Percentiles rank a stretch among this genome's conserved stretches.
These are phyloP conservation scores for Ramphastos sulfuratus DNA, from an alignment of 2,113 vertebrate species.

Conservation along the genomic window DNA sequence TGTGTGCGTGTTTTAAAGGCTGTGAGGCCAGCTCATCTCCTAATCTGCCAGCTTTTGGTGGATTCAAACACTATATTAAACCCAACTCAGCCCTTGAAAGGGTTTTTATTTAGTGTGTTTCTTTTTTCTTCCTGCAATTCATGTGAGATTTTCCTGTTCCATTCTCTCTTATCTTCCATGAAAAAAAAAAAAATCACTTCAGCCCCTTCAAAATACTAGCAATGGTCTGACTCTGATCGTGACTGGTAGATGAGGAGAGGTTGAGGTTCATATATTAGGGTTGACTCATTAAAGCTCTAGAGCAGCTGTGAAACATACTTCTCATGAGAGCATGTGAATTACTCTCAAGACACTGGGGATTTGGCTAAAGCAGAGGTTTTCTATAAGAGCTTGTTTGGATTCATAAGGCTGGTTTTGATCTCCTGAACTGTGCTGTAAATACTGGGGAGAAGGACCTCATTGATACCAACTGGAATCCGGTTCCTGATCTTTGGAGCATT, in stretches of 20 bases:
- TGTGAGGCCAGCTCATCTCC: background rate
- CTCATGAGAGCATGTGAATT: background rate
- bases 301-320: background rate
- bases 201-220: background rate
- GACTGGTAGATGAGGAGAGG: background rate
- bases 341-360: background rate
- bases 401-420: background rate
- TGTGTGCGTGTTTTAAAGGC: background rate
- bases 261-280: background rate
- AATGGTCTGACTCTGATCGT: background rate
- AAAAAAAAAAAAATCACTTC: background rate
- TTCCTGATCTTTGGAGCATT: background rate
- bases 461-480: background rate
- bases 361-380: background rate
- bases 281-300: background rate
- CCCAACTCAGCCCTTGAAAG: background rate
- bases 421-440: background rate
- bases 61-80: slow-evolving; percentile 22
- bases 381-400: background rate
- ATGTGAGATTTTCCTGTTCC: background rate
- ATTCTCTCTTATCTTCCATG: background rate
- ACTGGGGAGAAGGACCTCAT: background rate
- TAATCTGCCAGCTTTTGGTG: slow-evolving; percentile 11
- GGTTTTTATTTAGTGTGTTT: slow-evolving; percentile 5
- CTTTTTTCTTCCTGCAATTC: background rate